These are phyloP conservation scores for Melanogrammus aeglefinus DNA, from an alignment of 2,797 vertebrate genomes.

Conservation along the genomic window DNA sequence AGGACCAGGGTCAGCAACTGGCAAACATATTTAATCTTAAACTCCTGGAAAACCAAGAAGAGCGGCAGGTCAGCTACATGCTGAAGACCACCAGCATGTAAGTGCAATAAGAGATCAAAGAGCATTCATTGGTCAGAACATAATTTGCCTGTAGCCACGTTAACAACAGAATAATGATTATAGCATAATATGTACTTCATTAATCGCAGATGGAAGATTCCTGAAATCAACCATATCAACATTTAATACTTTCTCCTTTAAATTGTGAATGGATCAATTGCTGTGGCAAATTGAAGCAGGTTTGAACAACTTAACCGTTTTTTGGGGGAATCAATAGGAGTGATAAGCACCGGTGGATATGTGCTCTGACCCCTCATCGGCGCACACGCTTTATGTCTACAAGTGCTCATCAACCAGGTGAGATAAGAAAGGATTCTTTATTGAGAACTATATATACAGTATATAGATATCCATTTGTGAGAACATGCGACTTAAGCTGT, in stretches of 20 bases:
- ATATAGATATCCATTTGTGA: neutral
- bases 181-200: neutral
- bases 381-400: conserved; percentile 91
- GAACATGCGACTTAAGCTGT: conserved; percentile 5
- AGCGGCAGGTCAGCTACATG: conserved; percentile 86
- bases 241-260: neutral
- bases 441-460: neutral
- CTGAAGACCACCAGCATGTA: conserved; percentile 90
- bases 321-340: conserved; percentile 73
- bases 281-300: neutral
- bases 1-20: conserved; percentile 90
- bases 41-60: conserved; percentile 92
- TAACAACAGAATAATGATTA: neutral
- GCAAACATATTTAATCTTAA: conserved; percentile 87
- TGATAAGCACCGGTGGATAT: conserved; percentile 94
- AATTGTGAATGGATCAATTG: neutral
- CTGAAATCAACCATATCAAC: neutral
- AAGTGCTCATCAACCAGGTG: conserved; percentile 84
- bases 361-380: conserved; percentile 87
- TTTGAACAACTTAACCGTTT: neutral
- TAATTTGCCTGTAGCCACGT: neutral
- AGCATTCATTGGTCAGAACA: neutral
- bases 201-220: neutral
- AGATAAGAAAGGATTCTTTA: conserved; percentile 36
- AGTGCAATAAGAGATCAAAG: conserved; percentile 59